Evolutionary conservation across 2,888 invertebrate genomes (phyloP), one percentile per base, ranked within the genome.

Genomic region (Ichneumon xanthorius): DNA sequence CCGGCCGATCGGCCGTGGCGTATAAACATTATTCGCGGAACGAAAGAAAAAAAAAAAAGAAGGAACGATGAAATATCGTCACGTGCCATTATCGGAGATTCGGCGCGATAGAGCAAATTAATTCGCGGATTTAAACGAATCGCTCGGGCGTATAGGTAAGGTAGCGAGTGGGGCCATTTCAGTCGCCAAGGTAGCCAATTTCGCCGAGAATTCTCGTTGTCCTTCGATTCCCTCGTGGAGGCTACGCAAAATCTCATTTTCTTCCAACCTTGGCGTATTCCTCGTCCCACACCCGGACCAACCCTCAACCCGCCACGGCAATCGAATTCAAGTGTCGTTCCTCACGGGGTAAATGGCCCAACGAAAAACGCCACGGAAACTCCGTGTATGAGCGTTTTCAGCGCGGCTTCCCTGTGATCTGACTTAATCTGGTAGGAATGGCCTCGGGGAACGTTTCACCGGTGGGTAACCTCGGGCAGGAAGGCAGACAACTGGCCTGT

Each of bases 241-340:
- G 5, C 72, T 55, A 14, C 55, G 55, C 33, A 72, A 58, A 58
- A 72, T 55, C 72, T 58, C 53, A 72, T 72, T 72, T 72, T 72
- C 72, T 53, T 22, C 72, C 58, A 72, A 37, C 16, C 37, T 26
- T 22, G 37, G n/a, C 3, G 45, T 45, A 45, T 14, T 14, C 14
- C 22, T 58, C 58, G 4, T 26, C 9, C 26, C 22, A 22, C 58
- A 0, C 2, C 58, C 14, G 22, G 19, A 50, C n/a, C n/a, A 37
- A 3, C 33, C n/a, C 48, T 26, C 33, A 14, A 9, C 19, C 19
- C 70, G 14, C 19, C 68, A 22, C 37, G 55, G 72, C 72, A 72
- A 72, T 72, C 72, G 72, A 72, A 72, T 72, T 72, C 40, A 58
- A 58, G 19, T 58, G 55, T 72, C 58, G 55, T 72, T 72, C 33